These are phyloP conservation scores for Pseudomugil tenellus DNA, from an alignment of 2,797 vertebrate genomes.

Conservation along the genomic window DNA sequence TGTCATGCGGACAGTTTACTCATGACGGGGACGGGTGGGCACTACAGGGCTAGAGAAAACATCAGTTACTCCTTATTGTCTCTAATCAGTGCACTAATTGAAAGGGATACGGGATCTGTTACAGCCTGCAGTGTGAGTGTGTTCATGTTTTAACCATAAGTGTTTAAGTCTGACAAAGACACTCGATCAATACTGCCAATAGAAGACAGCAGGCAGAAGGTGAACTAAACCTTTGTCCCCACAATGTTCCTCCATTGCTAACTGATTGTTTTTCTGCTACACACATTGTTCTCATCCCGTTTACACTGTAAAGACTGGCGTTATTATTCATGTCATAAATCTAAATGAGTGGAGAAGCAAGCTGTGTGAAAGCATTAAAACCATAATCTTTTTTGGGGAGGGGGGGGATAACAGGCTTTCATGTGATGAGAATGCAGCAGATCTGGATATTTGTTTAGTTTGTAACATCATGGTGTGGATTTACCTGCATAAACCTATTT, in stretches of 20 bases:
- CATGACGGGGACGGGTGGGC: constrained; percentile 9
- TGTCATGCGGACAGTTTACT: constrained; percentile 20
- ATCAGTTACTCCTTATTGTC: constrained; percentile 48
- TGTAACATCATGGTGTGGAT: neutral
- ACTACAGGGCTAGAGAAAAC: constrained; percentile 30
- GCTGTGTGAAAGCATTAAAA: neutral
- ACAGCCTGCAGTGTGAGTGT: constrained; percentile 5
- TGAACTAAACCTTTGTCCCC: constrained; percentile 44
- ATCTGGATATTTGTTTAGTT: constrained; percentile 7
- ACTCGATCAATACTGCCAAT: constrained; percentile 48
- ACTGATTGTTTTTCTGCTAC: constrained; percentile 16
- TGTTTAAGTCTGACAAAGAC: constrained; percentile 8
- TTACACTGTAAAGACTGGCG: neutral
- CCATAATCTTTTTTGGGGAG: neutral
- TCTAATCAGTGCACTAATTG: constrained; percentile 61
- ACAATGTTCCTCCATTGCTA: constrained; percentile 22
- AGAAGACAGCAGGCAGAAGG: constrained; percentile 27
- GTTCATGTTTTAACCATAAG: constrained; percentile 42
- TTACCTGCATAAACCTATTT: neutral
- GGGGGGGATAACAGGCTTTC: neutral
- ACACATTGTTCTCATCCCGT: neutral
- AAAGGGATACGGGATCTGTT: constrained; percentile 23
- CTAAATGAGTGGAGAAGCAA: neutral
- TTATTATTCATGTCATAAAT: neutral
- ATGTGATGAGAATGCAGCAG: neutral